These are phyloP conservation scores for Psophia crepitans DNA, from an alignment of 2,113 vertebrate genomes.

Conservation along the genomic window DNA sequence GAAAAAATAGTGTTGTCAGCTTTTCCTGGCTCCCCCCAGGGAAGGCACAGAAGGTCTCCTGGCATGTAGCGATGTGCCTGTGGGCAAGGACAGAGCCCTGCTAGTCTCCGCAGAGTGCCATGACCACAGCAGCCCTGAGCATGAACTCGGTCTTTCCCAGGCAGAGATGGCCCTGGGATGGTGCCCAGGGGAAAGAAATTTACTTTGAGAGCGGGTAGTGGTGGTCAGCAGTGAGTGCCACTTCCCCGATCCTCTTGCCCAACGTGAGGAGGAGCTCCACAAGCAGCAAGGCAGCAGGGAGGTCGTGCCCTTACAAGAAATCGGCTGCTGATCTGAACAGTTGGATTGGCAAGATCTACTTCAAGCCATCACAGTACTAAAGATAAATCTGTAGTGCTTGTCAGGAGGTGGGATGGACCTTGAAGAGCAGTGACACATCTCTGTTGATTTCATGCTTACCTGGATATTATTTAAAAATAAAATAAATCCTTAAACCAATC, in stretches of 20 bases:
- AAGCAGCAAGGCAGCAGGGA: background rate
- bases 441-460: rapidly evolving
- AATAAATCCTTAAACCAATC: rapidly evolving
- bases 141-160: rapidly evolving
- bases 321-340: rapidly evolving
- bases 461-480: rapidly evolving
- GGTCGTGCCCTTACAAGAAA: background rate
- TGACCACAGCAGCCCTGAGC: background rate
- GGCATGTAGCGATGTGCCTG: rapidly evolving
- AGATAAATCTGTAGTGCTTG: background rate
- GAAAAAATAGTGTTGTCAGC: rapidly evolving
- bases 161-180: rapidly evolving
- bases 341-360: background rate
- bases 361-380: background rate
- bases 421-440: background rate
- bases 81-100: background rate
- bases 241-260: background rate
- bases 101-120: rapidly evolving
- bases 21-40: rapidly evolving
- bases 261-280: background rate
- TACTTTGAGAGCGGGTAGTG: rapidly evolving
- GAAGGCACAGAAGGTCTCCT: background rate
- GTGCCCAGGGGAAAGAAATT: rapidly evolving
- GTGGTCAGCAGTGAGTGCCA: rapidly evolving
- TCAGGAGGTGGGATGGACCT: background rate